Base-by-base conservation (phyloP, 2,797 vertebrate species). In the Hozukius guyotensis region DNA sequence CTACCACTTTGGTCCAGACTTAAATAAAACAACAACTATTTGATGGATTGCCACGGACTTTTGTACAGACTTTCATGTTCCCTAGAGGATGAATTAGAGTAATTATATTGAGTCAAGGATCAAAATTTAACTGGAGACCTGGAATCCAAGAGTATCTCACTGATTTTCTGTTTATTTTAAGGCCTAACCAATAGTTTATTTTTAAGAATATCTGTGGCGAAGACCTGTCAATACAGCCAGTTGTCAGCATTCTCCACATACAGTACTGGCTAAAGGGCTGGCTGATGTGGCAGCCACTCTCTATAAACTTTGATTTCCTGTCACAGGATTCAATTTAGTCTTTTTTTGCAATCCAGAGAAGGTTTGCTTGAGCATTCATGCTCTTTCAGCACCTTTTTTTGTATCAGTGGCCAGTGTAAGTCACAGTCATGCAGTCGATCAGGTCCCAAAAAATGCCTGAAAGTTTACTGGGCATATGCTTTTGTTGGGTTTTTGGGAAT, bases 101-200 rank as follows among this genome's bases (percentile, higher is more conserved):
- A n/a, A n/a, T 20, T n/a, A 10, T 0, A n/a, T 52, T 5, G 49
- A 52, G 20, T 52, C 49, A 52, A 65, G 53, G 57, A 57, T 42
- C 5, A 3, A n/a, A 18, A 11, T 42, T 20, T 10, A 66, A 42
- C 8, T 49, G 31, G 4, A 18, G 8, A 27, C 38, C n/a, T 77
- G 4, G 27, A 77, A 60, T 74, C 64, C 64, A 74, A 60, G 22
- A 52, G 20, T 42, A 31, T 27, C 65, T 25, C 27, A 31, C 55
- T 25, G 18, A 65, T 56, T 42, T 60, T 64, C 12, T 68, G 53
- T 87, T 83, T 68, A 80, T 81, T 79, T 75, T 67, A 36, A 83
- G 25, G 57, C 24, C 52, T 75, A 24, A 63, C 79, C 55, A 56
- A 57, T n/a, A 31, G 75, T 81, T 86, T 79, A 79, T 84, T 84